Evolutionary conservation across 2,797 vertebrate species (phyloP), one percentile per base, ranked within the genome.

Genomic region (Sebastes taczanowskii): DNA sequence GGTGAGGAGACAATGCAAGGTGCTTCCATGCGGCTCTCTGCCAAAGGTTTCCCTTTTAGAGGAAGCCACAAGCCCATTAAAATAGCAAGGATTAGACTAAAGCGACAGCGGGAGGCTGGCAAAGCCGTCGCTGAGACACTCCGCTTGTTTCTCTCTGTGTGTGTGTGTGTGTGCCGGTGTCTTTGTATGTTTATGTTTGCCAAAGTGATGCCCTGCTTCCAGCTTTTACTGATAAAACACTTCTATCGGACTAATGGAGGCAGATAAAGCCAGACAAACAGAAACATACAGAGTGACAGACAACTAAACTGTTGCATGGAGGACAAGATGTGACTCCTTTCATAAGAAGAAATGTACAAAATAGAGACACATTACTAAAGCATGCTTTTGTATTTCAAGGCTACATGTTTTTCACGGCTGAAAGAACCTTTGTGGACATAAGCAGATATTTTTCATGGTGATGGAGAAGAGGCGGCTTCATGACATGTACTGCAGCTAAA

Each of bases 11-110:
- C 30, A 18, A 5, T 27, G 5, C 55, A 1, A 69, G 78, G 74
- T 83, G 55, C 35, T 63, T 61, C n/a, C 2, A 11, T 42, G 32
- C 73, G 27, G 4, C 60, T 73, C 67, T 23, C 60, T 78, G 88
- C 83, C 83, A 81, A 85, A 79, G 81, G 71, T 89, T 86, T 89
- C 78, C 73, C 86, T 90, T 86, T 91, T 83, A 83, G 60, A 81
- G 32, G 83, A 87, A 79, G 80, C 64, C 83, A 75, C 65, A 87
- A 92, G 86, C 86, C 87, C 80, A 89, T 88, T 91, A 89, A 94
- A 91, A 91, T 74, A 77, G 35, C 76, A 82, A 79, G 89, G 87
- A 93, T 92, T 91, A 92, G 77, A 88, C 71, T 78, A 32, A 83
- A 84, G 74, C 23, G 16, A 72, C 88, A 90, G 86, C 80, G 34